Evolutionary conservation across 2,888 invertebrate genomes (phyloP).

Genomic region (Falcaria lacertinaria): DNA sequence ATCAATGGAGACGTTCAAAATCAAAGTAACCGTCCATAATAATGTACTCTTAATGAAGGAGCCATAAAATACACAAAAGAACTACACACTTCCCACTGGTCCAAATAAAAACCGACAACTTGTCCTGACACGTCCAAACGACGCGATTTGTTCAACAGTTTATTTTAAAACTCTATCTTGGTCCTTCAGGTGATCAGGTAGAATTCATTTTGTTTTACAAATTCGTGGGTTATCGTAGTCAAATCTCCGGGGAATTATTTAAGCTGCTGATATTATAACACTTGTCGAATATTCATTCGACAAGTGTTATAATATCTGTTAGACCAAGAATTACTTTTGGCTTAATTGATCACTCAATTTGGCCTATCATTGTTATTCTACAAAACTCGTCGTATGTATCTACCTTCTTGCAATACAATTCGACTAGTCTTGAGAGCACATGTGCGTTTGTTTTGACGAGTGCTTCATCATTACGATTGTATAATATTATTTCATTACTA

Average conservation of each 20-base stretch:
- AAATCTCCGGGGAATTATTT: constrained; percentile 16
- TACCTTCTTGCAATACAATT: too few relatives aligned
- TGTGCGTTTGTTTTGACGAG: too few relatives aligned
- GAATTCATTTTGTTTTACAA: constrained; percentile 59
- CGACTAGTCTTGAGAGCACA: too few relatives aligned
- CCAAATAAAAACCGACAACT: constrained; percentile 61
- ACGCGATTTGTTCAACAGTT: constrained; percentile 68
- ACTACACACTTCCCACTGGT: constrained; percentile 60
- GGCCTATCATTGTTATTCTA: too few relatives aligned
- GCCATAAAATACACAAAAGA: constrained; percentile 70
- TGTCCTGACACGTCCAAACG: constrained; percentile 72
- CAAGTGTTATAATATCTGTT: too few relatives aligned
- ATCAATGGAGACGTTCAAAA: constrained; percentile 52
- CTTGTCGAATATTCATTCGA: too few relatives aligned
- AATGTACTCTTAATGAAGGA: constrained; percentile 66
- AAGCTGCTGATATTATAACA: too few relatives aligned
- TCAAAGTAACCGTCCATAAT: constrained; percentile 40
- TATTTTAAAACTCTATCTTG: constrained; percentile 44
- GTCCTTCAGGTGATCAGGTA: constrained; percentile 44
- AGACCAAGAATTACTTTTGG: too few relatives aligned
- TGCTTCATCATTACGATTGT: too few relatives aligned
- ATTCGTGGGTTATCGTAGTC: constrained; percentile 48
- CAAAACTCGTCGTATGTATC: too few relatives aligned
- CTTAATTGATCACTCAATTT: too few relatives aligned
- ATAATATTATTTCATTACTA: too few relatives aligned